Evolutionary conservation across 1,140 invertebrate genomes (phyloP).

Genomic region (Drosophila azteca): DNA sequence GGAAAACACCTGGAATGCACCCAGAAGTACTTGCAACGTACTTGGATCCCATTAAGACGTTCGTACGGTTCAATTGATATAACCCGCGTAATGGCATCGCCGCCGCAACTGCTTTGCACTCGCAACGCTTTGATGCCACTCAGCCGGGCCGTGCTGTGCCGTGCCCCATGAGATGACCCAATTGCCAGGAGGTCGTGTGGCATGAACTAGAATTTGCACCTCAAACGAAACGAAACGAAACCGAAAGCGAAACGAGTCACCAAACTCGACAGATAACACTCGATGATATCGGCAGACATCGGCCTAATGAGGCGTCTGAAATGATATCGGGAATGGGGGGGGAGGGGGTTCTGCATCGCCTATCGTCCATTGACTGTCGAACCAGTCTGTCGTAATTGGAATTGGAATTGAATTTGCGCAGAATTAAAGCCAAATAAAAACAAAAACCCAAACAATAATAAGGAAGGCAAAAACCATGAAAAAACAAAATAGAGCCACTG

Average conservation of each 20-base stretch:
- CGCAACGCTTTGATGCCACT: too few relatives aligned
- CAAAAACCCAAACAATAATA: neutral
- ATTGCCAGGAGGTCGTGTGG: too few relatives aligned
- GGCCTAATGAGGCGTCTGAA: constrained; percentile 11
- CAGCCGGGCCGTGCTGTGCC: too few relatives aligned
- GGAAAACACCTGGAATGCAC: constrained; percentile 30
- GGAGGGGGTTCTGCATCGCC: neutral
- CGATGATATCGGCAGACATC: neutral
- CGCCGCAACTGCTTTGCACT: neutral
- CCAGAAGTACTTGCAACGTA: neutral
- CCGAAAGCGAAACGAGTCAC: neutral
- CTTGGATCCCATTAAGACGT: constrained; percentile 5
- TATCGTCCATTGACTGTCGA: constrained; percentile 26
- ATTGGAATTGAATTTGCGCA: neutral
- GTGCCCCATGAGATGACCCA: too few relatives aligned
- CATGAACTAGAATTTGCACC: constrained; percentile 12
- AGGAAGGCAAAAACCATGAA: constrained; percentile 14
- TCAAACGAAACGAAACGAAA: neutral
- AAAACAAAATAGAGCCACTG: too few relatives aligned
- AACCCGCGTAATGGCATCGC: neutral
- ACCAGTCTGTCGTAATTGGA: too few relatives aligned
- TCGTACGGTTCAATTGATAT: too few relatives aligned
- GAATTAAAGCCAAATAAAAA: neutral
- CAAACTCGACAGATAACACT: constrained; percentile 15
- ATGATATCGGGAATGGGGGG: neutral